Evolutionary conservation across 2,113 vertebrate species (phyloP), one percentile per base, ranked within the genome.

Genomic region (Chroicocephalus ridibundus): DNA sequence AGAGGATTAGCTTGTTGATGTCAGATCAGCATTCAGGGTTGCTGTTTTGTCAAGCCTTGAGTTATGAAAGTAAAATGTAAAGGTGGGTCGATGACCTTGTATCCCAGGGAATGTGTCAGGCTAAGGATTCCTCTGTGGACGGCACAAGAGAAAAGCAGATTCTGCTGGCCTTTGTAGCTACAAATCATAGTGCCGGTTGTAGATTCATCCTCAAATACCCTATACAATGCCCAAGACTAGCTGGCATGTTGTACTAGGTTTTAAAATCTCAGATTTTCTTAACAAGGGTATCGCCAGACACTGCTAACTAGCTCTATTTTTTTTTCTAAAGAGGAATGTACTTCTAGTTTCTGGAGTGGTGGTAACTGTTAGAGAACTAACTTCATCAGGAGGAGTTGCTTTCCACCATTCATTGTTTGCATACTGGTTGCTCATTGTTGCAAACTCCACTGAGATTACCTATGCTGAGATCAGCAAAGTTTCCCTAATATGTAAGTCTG

Each of bases 1-100:
- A 65, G 88, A 93, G 60, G 88, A 96, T 95, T 93, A 92, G 76
- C 65, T 72, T 91, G 47, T 71, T 93, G 94, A 46, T 88, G 88
- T 82, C 49, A 90, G 72, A 75, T 89, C 3, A 6, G n/a, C 80
- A 92, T 92, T 93, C 80, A 78, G 81, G 34, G 18, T 70, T 88
- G 78, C 64, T 92, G 58, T 88, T 94, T 82, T 93, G 83, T 94
- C 69, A 96, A 64, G 65, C 64, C 61, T 87, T 94, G 34, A 87
- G 66, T 91, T 97, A 76, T 11, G 83, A 94, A 96, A 91, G 88
- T 88, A 51, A 84, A 90, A 91, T 54, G 52, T 47, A 65, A 94
- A 97, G 83, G 70, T 94, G 74, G 72, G 92, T 95, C 34, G 1
- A 19, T 94, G 95, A 87, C 69, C 52, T 76, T 54, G 44, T 84